These are phyloP conservation scores for Drosophila yakuba DNA, from an alignment of 1,140 invertebrate genomes.

Conservation along the genomic window DNA sequence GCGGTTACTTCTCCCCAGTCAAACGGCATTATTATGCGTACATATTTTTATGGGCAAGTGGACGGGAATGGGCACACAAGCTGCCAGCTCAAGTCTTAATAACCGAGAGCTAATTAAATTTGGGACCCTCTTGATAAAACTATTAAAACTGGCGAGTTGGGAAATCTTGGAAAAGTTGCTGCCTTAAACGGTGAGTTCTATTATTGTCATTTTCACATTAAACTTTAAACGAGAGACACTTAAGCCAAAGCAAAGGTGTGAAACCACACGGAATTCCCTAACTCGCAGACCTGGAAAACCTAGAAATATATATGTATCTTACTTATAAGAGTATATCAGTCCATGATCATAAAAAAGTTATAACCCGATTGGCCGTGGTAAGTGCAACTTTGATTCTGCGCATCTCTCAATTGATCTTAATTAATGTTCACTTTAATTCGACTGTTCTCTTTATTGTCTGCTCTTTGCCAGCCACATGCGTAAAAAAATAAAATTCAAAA, in stretches of 20 bases:
- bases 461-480: neutral
- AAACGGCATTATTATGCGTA: slow-evolving; percentile 45
- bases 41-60: slow-evolving; percentile 41
- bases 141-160: neutral
- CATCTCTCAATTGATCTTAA: slow-evolving; percentile 64
- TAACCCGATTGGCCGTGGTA: slow-evolving; percentile 25
- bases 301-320: neutral
- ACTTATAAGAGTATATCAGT: neutral
- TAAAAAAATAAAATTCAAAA: neutral
- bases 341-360: neutral
- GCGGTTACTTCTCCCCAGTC: slow-evolving; percentile 21
- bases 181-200: neutral
- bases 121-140: neutral
- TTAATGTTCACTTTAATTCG: slow-evolving; percentile 57
- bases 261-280: slow-evolving; percentile 30
- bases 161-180: neutral
- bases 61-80: slow-evolving; percentile 6
- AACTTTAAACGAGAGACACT: neutral
- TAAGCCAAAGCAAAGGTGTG: neutral
- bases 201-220: neutral
- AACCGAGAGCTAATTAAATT: slow-evolving; percentile 1
- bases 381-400: slow-evolving; percentile 49
- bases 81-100: neutral
- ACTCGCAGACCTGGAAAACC: neutral
- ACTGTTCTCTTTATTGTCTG: slow-evolving; percentile 23